phyloP scores from a whole-genome alignment of 1,140 invertebrate genomes.

The Aphis craccivora region DNA sequence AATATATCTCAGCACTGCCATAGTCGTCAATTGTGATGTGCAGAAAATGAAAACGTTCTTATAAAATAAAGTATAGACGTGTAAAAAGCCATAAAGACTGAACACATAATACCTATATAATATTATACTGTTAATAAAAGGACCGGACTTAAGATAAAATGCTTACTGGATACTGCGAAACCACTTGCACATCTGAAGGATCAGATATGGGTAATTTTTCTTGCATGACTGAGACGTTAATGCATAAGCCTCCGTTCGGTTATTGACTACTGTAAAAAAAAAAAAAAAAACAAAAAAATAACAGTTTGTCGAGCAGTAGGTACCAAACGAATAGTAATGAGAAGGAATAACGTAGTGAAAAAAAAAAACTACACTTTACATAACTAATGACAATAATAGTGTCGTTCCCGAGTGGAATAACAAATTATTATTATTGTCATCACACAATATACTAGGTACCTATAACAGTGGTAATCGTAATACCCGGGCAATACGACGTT shows the following conservation, averaged over 20 bases:
- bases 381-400: background rate
- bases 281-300: background rate
- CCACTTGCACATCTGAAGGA: background rate
- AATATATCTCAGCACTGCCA: background rate
- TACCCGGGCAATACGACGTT: background rate
- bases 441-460: no score
- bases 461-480: background rate
- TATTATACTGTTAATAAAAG: background rate
- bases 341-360: background rate
- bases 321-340: background rate
- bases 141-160: background rate
- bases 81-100: background rate
- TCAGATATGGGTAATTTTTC: conserved; percentile 41
- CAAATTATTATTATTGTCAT: background rate
- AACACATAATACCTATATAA: background rate
- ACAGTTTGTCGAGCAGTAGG: background rate
- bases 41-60: background rate
- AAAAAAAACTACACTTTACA: background rate
- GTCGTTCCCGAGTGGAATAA: background rate
- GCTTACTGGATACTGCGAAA: conserved; percentile 37
- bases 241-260: background rate
- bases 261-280: background rate
- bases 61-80: background rate
- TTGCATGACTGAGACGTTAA: background rate
- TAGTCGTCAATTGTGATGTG: background rate